Evolutionary conservation across 2,888 invertebrate genomes (phyloP), one percentile per base, ranked within the genome.

Genomic region (Parapristionchus giblindavisi): DNA sequence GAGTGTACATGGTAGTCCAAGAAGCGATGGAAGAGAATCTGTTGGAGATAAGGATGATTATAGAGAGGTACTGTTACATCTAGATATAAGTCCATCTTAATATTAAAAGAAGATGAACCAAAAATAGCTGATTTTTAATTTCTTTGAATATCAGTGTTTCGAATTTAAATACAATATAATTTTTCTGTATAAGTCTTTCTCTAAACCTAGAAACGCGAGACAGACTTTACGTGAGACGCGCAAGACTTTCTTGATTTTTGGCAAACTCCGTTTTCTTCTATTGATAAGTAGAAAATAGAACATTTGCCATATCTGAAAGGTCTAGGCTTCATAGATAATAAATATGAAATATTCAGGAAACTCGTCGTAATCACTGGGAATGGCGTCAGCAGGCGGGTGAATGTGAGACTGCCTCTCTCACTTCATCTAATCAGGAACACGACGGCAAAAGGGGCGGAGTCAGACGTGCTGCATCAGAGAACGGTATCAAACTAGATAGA

Each of bases 361-460:
- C 52, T 2, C 51, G 68, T 48, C 51, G 68, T 32, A n/a, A 68
- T 8, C 68, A 68, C 24, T 83, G 82, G 82, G 82, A 83, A 34
- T 74, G 83, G 56, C 78, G 84, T 21, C 87, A 88, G 61, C 87
- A 88, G 75, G 79, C 83, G 61, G 87, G 87, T 8, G 87, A 87
- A 61, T 87, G 86, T 71, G 87, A 87, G 75, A 82, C 84, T 56
- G 84, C 84, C 40, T 84, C 84, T 78, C 82, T 87, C 63, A 80
- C 76, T 40, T 82, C 76, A 73, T 81, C 27, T 73, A 78, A 27
- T 17, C 68, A 38, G 21, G 48, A 36, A n/a, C 11, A 70, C 24
- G n/a, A 14, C 6, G 8, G 54, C 11, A 38, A 38, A 68, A 43
- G 60, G 63, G 34, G 48, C 52, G 38, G 77, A 65, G 77, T 70